Percentiles rank a stretch among this genome's conserved stretches.
These are phyloP conservation scores for Tenthredo distinguenda DNA, from an alignment of 2,888 invertebrate genomes.

Conservation along the genomic window DNA sequence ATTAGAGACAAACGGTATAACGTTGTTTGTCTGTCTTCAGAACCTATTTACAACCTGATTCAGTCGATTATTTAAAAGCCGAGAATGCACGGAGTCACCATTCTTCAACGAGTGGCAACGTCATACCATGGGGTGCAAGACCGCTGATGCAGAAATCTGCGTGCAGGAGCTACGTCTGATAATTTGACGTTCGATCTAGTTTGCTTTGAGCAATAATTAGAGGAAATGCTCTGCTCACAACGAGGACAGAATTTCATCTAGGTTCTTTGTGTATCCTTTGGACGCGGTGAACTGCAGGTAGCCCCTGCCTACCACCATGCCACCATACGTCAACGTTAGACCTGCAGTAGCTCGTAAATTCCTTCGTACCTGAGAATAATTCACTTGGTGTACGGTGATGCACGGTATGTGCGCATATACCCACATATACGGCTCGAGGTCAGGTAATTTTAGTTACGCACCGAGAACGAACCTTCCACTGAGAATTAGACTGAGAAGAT, in stretches of 20 bases:
- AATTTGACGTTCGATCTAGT: neutral
- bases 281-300: neutral
- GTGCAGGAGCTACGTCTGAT: neutral
- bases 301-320: neutral
- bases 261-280: neutral
- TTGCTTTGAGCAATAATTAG: neutral
- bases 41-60: neutral
- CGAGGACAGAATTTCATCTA: slow-evolving; percentile 7
- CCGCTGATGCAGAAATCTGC: neutral
- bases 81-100: neutral
- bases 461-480: neutral
- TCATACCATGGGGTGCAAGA: neutral
- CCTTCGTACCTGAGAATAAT: slow-evolving; percentile 28
- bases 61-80: neutral
- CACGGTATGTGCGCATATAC: neutral
- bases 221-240: neutral
- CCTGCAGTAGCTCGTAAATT: neutral
- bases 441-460: slow-evolving; percentile 37
- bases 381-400: neutral
- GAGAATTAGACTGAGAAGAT: neutral
- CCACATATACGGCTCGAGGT: neutral
- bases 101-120: neutral
- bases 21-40: neutral
- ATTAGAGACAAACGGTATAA: slow-evolving; percentile 9
- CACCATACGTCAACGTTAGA: neutral